Conservation (phyloP, 2,888 invertebrate species). For the Bruchidius siliquastri region DNA sequence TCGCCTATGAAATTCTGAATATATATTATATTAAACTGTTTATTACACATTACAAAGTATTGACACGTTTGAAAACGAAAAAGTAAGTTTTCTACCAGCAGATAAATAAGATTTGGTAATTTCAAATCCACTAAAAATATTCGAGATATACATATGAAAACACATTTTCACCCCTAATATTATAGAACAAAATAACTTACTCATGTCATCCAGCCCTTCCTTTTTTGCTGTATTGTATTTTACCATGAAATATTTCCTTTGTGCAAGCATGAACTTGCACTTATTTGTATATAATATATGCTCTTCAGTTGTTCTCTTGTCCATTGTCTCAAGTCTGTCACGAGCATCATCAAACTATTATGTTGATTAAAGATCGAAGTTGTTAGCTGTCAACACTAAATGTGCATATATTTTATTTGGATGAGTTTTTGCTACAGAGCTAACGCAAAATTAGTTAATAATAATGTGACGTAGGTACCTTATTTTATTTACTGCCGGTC, state of each 20-base stretch:
- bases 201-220: background rate
- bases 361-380: background rate
- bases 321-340: background rate
- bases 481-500: no score
- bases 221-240: background rate
- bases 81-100: no score
- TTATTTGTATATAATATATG: background rate
- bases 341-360: background rate
- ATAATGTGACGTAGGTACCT: no score
- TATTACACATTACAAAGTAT: no score
- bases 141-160: no score
- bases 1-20: no score
- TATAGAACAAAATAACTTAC: no score
- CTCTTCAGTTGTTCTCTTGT: background rate
- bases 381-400: background rate
- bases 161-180: no score
- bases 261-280: background rate
- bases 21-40: no score
- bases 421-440: background rate
- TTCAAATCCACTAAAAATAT: no score
- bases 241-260: background rate
- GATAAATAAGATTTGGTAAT: no score
- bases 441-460: background rate
- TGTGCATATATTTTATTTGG: background rate
- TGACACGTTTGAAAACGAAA: no score